Evolutionary conservation across 2,888 invertebrate genomes (phyloP), one percentile per base, ranked within the genome.

Genomic region (Drosophila lutescens): DNA sequence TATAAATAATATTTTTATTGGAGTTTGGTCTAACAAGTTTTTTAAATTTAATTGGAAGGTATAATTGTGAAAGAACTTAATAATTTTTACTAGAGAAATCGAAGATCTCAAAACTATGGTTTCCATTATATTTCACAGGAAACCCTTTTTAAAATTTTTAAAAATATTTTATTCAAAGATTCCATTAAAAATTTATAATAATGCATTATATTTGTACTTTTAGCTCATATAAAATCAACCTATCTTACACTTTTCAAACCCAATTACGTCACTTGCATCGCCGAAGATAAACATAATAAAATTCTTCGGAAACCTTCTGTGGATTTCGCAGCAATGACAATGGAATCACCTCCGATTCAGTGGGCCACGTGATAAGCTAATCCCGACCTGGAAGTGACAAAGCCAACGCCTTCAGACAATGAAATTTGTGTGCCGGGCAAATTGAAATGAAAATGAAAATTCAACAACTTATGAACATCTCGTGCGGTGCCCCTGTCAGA

Each of bases 371-470:
- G 73, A 83, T 84, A 88, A 86, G 83, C 86, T 84, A 80, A 84
- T 85, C 76, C 50, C 15, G 26, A 13, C 46, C 40, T 51, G 74
- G 40, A 44, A 26, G 43, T 86, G 78, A 82, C 78, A 73, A 76
- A 76, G 71, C 85, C 84, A 88, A 71, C 84, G 69, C 71, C 78
- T 77, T 65, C 88, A 88, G 82, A 88, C 85, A 88, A 84, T 84
- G 77, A 88, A 77, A 87, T 78, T 81, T 70, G 47, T 17, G 74
- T 78, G 77, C 62, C 71, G 81, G 71, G 65, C 60, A 60, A 67
- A 75, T 74, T 72, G 72, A 71, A 77, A 76, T 61, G 61, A 57
- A 76, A 78, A 83, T 78, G 77, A 73, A 79, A 79, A 80, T 83
- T 88, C 84, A 86, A 81, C 62, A 86, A 75, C 88, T 83, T 83